Percentiles rank a stretch among this genome's conserved stretches.
Evolutionary conservation across 2,797 vertebrate genomes (phyloP).

Genomic region (Emys orbicularis): DNA sequence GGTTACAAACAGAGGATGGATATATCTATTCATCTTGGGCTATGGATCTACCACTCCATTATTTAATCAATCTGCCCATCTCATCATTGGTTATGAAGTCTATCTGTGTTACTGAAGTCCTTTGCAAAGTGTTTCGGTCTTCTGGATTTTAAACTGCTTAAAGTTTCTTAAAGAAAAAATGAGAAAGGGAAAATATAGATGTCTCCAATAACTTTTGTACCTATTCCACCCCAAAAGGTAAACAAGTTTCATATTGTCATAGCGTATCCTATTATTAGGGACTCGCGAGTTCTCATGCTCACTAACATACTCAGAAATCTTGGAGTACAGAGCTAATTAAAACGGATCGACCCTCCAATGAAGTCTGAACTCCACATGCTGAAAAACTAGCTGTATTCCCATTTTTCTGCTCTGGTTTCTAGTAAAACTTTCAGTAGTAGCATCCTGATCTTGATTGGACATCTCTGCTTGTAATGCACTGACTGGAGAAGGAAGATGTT

Average conservation of each 20-base stretch:
- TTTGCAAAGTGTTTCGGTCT: background rate
- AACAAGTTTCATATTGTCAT: background rate
- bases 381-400: background rate
- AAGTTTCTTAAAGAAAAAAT: background rate
- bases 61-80: background rate
- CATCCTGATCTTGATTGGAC: background rate
- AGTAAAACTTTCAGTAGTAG: background rate
- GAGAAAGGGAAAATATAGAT: background rate
- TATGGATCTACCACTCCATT: background rate
- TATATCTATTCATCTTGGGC: background rate
- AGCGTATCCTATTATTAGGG: background rate
- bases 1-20: background rate
- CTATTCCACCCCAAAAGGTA: background rate
- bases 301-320: background rate
- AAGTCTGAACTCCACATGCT: background rate
- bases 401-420: background rate
- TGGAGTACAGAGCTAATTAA: background rate
- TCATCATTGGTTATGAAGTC: background rate
- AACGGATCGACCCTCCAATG: background rate
- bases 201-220: background rate
- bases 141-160: background rate
- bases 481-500: background rate
- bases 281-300: background rate
- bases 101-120: background rate
- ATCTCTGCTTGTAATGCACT: background rate